Conservation (phyloP, 2,113 vertebrate species). For the human region GRCh38 chr1:146427501-146428000, state of each 20-base stretch:
- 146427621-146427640: background rate
- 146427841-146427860: background rate
- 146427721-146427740: background rate
- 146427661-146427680: background rate
- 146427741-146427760: background rate
- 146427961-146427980: too few relatives aligned
- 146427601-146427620: background rate
- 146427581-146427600: background rate
- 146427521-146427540: background rate
- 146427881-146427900: background rate
- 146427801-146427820: background rate
- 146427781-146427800: background rate
- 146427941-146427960: background rate
- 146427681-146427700: background rate
- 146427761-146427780: background rate
- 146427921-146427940: too few relatives aligned
- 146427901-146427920: too few relatives aligned
- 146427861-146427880: background rate
- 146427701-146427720: background rate
- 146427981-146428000: too few relatives aligned
- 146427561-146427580: background rate
- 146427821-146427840: background rate
- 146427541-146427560: background rate
- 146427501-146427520: background rate
- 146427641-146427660: background rate